Evolutionary conservation across 1,140 invertebrate species (phyloP).

Genomic region (Myzus persicae): DNA sequence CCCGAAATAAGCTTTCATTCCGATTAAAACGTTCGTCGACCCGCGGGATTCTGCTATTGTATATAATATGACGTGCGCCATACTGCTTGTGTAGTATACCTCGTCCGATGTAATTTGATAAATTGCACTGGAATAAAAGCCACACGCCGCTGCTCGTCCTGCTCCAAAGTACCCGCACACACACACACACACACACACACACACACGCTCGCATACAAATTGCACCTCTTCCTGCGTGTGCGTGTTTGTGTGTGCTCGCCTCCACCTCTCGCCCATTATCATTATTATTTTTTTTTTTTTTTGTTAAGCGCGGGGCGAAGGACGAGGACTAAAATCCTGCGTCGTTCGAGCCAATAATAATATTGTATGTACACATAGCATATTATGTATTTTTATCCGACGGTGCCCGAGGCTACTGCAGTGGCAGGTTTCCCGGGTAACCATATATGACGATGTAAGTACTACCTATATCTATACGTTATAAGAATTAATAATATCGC

Average conservation of each 20-base stretch:
- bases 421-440: background rate
- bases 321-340: background rate
- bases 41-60: conserved; percentile 36
- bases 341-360: background rate
- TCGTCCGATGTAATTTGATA: conserved; percentile 50
- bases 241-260: too few relatives aligned
- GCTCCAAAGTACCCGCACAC: too few relatives aligned
- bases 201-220: background rate
- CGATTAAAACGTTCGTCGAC: conserved; percentile 41
- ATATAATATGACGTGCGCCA: background rate
- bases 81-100: background rate
- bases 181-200: background rate
- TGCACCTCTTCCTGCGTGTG: background rate
- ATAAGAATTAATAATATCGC: background rate
- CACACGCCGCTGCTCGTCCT: background rate
- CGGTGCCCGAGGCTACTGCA: background rate
- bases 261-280: background rate
- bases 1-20: conserved; percentile 51
- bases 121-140: conserved; percentile 46
- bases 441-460: too few relatives aligned
- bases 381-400: background rate
- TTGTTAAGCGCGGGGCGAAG: too few relatives aligned
- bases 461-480: too few relatives aligned
- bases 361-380: background rate
- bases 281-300: background rate